A percentile compares a stretch with the other conserved stretches of the same genome.
phyloP scores from a whole-genome alignment of 2,888 invertebrate species.

The Notodonta dromedarius region DNA sequence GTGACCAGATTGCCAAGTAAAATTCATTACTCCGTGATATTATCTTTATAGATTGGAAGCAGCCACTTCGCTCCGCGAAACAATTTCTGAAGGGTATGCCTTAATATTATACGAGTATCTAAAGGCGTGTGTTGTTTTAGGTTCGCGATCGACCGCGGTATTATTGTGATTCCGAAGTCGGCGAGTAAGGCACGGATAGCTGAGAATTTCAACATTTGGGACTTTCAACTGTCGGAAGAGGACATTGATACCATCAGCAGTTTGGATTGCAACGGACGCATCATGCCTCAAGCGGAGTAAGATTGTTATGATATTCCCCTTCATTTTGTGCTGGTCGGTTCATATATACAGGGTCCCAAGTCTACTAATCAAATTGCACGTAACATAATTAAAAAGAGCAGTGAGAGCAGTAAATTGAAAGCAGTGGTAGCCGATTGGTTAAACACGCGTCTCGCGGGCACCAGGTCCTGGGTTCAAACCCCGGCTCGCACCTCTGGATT shows the following conservation, averaged over 20 bases:
- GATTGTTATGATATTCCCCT: slow-evolving; percentile 21
- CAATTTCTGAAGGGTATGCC: slow-evolving; percentile 1
- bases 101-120: neutral
- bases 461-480: too few relatives aligned
- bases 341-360: neutral
- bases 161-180: slow-evolving; percentile 85
- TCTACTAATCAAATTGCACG: too few relatives aligned
- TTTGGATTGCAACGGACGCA: slow-evolving; percentile 86
- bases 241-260: slow-evolving; percentile 83
- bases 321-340: too few relatives aligned
- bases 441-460: too few relatives aligned
- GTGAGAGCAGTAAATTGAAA: too few relatives aligned
- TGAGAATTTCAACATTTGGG: slow-evolving; percentile 82
- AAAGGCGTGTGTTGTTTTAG: slow-evolving; percentile 25
- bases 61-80: neutral
- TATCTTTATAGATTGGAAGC: neutral
- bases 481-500: too few relatives aligned
- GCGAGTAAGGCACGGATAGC: slow-evolving; percentile 73
- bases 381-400: too few relatives aligned
- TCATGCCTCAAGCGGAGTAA: slow-evolving; percentile 82
- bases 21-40: slow-evolving; percentile 1
- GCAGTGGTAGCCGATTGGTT: too few relatives aligned
- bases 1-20: neutral
- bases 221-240: slow-evolving; percentile 76
- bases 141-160: slow-evolving; percentile 72